Base-by-base conservation (phyloP, 1,140 invertebrate species). In the Venturia canescens region DNA sequence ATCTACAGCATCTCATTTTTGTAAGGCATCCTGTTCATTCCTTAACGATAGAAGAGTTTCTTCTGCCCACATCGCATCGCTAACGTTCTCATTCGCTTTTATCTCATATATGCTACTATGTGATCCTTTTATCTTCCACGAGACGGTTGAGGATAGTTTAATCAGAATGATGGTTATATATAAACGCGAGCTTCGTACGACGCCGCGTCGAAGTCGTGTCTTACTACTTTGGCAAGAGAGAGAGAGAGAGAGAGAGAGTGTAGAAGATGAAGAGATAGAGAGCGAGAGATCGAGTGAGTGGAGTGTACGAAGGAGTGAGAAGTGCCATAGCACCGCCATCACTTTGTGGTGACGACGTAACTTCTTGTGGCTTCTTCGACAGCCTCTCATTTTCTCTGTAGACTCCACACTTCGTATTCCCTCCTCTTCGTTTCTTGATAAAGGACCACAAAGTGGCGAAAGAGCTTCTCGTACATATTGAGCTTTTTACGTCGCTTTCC, bases 281-380 rank as follows among this genome's bases (percentile, higher is more conserved):
- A n/a, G 18, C 4, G 50, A 53, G 50, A 53, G 50, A 53, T 16
- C 18, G 50, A 53, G 50, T n/a, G 50, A 53, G 50, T n/a, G n/a
- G n/a, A n/a, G n/a, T n/a, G n/a, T 7, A 15, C 6, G 38, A 44
- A 21, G 18, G n/a, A 11, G n/a, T 16, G 50, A 53, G 50, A 53
- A 21, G 16, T 53, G n/a, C 50, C 18, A 18, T 16, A 53, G 50
- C 26, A 23, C 0, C 60, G 23, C 26, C n/a, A 63, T 63, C 26
- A 63, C 60, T 63, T 63, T 63, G 60, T 63, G 60, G 60, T 63
- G 60, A 63, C 60, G 60, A 15, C 23, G 60, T 23, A 63, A 15
- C 21, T 63, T 63, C 26, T 63, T 23, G 21, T 13, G 26, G 60
- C 60, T 63, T 13, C 60, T 63, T 63, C 60, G 60, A 63, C 60